A percentile compares a stretch with the other conserved stretches of the same genome.
These are phyloP conservation scores for Papilio dardanus DNA, from an alignment of 1,140 invertebrate genomes.

Conservation along the genomic window DNA sequence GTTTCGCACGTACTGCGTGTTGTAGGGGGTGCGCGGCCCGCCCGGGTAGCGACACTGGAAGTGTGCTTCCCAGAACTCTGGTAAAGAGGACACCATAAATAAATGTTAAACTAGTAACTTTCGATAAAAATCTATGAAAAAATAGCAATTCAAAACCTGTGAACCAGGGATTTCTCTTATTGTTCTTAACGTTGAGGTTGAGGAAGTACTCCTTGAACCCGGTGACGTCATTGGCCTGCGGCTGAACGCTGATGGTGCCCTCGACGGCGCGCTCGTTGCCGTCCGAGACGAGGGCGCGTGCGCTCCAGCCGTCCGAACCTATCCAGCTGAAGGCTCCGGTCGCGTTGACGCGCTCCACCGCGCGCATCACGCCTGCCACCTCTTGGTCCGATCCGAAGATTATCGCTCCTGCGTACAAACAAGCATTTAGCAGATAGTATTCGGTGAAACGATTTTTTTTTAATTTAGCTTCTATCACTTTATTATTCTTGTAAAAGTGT, in stretches of 20 bases:
- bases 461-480: too few relatives aligned
- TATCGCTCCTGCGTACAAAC: conserved; percentile 90
- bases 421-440: too few relatives aligned
- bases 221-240: conserved; percentile 92
- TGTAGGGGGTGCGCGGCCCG: conserved; percentile 91
- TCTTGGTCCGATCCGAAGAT: conserved; percentile 98
- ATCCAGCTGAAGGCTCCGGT: conserved; percentile 97
- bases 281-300: conserved; percentile 92
- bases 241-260: conserved; percentile 95
- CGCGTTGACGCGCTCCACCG: conserved; percentile 92
- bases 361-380: conserved; percentile 96
- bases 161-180: conserved; percentile 96
- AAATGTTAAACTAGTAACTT: too few relatives aligned
- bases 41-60: conserved; percentile 93
- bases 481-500: conserved; percentile 19
- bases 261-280: conserved; percentile 95
- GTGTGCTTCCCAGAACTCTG: conserved; percentile 97
- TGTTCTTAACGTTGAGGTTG: conserved; percentile 91
- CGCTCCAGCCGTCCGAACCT: conserved; percentile 96
- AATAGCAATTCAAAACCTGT: too few relatives aligned
- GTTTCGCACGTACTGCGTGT: conserved; percentile 85
- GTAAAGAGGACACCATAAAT: conserved; percentile 35
- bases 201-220: conserved; percentile 96
- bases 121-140: too few relatives aligned
- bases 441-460: too few relatives aligned